Evolutionary conservation across 1,140 invertebrate genomes (phyloP), one percentile per base, ranked within the genome.

Genomic region (Zaprionus kolodkinae): DNA sequence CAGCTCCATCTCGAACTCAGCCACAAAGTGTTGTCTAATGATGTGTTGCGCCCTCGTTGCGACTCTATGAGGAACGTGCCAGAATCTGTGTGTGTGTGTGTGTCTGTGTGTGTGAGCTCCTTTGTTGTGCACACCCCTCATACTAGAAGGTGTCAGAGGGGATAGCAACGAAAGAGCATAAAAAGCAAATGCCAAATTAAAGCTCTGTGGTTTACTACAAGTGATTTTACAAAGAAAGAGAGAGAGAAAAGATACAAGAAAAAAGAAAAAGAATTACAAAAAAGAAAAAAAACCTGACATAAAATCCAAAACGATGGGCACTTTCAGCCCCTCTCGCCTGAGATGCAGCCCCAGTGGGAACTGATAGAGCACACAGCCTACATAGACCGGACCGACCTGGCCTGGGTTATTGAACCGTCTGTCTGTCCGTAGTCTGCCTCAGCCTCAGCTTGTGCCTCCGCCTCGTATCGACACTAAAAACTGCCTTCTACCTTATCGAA

Each of bases 351-450:
- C 61, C 50, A 17, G 17, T 50, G 15, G 59, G 67, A 68, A 65
- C 79, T 68, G 83, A 87, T 87, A 87, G 77, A 83, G 83, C 83
- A 87, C 83, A 87, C 83, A 87, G 38, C 65, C 45, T 50, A 50
- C 45, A 11, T 12, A 50, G 5, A 25, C 45, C 45, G 45, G 60
- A 55, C 56, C 63, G 21, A 21, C 21, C 21, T n/a, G 36, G 59
- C 50, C 38, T 72, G 73, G 83, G 84, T 83, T 88, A 88, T 87
- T 88, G 79, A 87, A 87, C 83, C 63, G 80, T 72, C 40, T 50
- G n/a, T 25, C 45, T 3, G 1, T 25, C 45, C 45, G n/a, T 11
- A 5, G 7, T 48, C 9, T 10, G n/a, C 45, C 45, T 48, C 45
- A 21, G 21, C 21, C 21, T 21, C 21, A 21, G 21, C 21, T 2